Percentiles rank a stretch among this genome's conserved stretches.
Conservation (phyloP, 2,113 vertebrate species). For the Vimba vimba region DNA sequence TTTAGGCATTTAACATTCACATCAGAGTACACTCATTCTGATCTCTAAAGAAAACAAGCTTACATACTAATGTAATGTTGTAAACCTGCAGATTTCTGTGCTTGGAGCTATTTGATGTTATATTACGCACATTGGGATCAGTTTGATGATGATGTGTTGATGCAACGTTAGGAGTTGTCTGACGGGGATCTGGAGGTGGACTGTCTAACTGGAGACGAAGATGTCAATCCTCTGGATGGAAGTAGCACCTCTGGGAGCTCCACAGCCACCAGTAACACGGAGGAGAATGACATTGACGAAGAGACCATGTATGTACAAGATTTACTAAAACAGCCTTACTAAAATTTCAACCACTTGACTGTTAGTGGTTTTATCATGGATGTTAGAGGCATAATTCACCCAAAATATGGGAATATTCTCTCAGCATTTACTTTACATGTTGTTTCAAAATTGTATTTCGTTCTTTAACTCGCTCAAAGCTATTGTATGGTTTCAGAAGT, state of each 20-base stretch:
- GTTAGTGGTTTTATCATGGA: no score
- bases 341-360: not conserved
- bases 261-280: constrained; percentile 96
- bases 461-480: no score
- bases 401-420: no score
- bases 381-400: no score
- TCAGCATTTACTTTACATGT: no score
- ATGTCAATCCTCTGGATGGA: constrained; percentile 92
- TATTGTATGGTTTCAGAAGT: no score
- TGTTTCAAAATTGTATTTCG: no score
- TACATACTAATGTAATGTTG: not conserved
- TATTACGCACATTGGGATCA: not conserved
- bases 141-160: constrained; percentile 28
- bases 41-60: constrained; percentile 11
- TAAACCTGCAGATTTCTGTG: not conserved
- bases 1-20: constrained; percentile 16
- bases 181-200: constrained; percentile 96
- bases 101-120: not conserved
- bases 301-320: constrained; percentile 86
- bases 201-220: constrained; percentile 89
- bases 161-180: constrained; percentile 83
- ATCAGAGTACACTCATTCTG: not conserved
- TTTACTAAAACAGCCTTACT: not conserved
- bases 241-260: constrained; percentile 98
- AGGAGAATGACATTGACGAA: constrained; percentile 98